These are phyloP conservation scores for Trididemnum miniatum DNA, from an alignment of 23 tunicate genomes.

Conservation along the genomic window DNA sequence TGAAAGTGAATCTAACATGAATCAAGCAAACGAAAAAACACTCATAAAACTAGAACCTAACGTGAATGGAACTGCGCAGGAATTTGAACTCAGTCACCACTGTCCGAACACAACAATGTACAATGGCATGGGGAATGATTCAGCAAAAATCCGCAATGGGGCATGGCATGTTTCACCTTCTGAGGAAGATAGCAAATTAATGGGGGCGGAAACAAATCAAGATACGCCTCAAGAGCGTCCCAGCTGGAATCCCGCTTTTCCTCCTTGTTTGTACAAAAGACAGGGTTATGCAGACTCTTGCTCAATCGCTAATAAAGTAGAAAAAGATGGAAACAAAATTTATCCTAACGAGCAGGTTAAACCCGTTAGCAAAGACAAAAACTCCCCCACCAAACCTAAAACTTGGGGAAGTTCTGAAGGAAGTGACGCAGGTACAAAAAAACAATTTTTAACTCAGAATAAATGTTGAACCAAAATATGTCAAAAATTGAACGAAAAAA, in stretches of 20 bases:
- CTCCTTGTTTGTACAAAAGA: slow-evolving; percentile 37
- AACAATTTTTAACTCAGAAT: neutral
- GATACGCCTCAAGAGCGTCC: neutral
- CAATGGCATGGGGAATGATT: neutral
- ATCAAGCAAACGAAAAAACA: neutral
- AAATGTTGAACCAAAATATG: too few relatives aligned
- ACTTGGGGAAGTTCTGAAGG: slow-evolving; percentile 9
- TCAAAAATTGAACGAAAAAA: too few relatives aligned
- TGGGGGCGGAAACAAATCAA: neutral
- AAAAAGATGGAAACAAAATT: neutral
- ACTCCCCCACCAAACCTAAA: neutral
- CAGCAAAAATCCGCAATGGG: neutral
- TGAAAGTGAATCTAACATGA: neutral
- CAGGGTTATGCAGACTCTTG: neutral
- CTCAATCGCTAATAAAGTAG: neutral
- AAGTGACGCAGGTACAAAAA: slow-evolving; percentile 17
- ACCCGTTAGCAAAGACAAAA: neutral
- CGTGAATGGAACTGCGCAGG: neutral
- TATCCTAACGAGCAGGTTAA: neutral
- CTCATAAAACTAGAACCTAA: slow-evolving; percentile 1
- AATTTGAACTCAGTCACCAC: neutral
- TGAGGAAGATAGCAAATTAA: neutral
- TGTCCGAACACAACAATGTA: neutral
- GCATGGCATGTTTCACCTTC: neutral
- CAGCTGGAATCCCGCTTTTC: slow-evolving; percentile 58